Conservation (phyloP, 2,797 vertebrate species). For the Ambastaia sidthimunki region DNA sequence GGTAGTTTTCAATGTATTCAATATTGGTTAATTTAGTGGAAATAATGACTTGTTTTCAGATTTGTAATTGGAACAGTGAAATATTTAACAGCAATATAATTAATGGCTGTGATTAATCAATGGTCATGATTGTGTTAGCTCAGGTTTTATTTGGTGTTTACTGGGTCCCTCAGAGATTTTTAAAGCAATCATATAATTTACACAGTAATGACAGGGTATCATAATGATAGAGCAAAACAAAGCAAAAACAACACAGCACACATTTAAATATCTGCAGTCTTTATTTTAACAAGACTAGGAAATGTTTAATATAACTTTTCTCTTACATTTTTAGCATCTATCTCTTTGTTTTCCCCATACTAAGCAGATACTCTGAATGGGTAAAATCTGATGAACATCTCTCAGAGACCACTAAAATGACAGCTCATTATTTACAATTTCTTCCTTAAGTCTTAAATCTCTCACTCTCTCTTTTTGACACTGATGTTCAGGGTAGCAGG, state of each 20-base stretch:
- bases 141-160: conserved; percentile 15
- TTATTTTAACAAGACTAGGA: conserved; percentile 85
- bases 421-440: conserved; percentile 80
- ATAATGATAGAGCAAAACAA: neutral
- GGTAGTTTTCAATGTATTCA: too few relatives aligned
- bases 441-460: conserved; percentile 54
- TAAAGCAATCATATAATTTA: conserved; percentile 24
- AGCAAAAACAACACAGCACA: conserved; percentile 41
- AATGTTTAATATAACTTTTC: conserved; percentile 84
- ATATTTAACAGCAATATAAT: neutral
- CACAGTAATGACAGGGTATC: neutral
- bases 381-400: conserved; percentile 80
- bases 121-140: conserved; percentile 1
- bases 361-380: conserved; percentile 79
- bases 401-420: conserved; percentile 82
- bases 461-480: conserved; percentile 56
- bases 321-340: conserved; percentile 83
- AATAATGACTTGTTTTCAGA: neutral
- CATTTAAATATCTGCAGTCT: conserved; percentile 84
- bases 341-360: conserved; percentile 73
- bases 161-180: neutral
- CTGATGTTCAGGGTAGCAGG: conserved; percentile 68
- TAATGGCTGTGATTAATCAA: conserved; percentile 25
- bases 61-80: neutral
- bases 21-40: too few relatives aligned